phyloP scores from a whole-genome alignment of 2,113 vertebrate genomes.

The Calyptomena viridis region DNA sequence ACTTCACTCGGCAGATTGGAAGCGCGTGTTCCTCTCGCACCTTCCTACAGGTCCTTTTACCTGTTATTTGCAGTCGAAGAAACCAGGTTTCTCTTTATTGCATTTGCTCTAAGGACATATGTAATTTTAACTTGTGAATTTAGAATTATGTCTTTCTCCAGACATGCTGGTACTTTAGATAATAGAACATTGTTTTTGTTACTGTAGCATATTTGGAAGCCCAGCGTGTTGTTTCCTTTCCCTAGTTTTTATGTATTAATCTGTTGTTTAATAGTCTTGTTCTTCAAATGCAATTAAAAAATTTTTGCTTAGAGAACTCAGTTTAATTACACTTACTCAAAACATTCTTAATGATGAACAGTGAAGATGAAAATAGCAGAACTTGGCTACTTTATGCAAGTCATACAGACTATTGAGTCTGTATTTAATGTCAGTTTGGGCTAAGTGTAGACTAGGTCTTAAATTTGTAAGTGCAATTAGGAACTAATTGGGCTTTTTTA shows the following conservation, averaged over 20 bases:
- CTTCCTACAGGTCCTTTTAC: background rate
- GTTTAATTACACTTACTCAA: constrained; percentile 18
- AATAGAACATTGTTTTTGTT: background rate
- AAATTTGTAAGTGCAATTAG: constrained; percentile 48
- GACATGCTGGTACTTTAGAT: background rate
- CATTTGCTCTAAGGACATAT: background rate
- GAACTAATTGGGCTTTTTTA: background rate
- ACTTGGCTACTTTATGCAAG: background rate
- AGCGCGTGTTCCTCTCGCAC: background rate
- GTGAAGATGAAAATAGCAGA: constrained; percentile 20
- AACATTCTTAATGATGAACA: constrained; percentile 3
- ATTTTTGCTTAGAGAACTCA: background rate
- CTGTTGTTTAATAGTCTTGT: background rate
- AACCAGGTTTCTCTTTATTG: background rate
- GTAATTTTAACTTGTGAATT: background rate
- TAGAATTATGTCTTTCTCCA: background rate
- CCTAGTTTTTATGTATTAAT: background rate
- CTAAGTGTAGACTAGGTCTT: constrained; percentile 15
- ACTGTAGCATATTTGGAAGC: background rate
- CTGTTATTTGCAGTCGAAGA: background rate
- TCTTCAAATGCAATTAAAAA: constrained; percentile 21
- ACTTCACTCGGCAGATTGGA: background rate
- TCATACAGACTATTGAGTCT: constrained; percentile 26
- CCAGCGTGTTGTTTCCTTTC: background rate
- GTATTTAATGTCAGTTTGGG: constrained; percentile 22